phyloP scores from a whole-genome alignment of 1,140 invertebrate genomes.

The Choristoneura fumiferana region DNA sequence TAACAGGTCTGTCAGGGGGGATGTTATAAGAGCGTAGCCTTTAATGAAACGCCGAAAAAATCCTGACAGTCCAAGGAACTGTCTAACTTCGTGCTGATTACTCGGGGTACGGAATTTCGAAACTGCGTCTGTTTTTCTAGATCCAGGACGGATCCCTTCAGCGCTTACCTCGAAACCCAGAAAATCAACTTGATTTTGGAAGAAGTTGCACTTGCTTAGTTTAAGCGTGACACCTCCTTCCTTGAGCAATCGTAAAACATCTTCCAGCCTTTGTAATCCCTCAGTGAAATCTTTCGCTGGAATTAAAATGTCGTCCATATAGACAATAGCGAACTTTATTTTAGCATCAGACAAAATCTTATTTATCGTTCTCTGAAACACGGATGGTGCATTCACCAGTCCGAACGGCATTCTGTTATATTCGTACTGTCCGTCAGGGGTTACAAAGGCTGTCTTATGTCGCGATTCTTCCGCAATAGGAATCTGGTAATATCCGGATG shows the following conservation, averaged over 20 bases:
- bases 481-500: no score
- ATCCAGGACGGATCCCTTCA: no score
- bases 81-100: conserved; percentile 36
- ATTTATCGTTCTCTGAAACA: no score
- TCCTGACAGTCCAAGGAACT: conserved; percentile 41
- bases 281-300: conserved; percentile 13
- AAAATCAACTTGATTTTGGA: background rate
- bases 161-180: no score
- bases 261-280: conserved; percentile 14
- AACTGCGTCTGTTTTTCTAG: no score
- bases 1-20: conserved; percentile 38
- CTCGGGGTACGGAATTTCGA: conserved; percentile 28
- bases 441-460: no score
- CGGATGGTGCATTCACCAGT: no score
- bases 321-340: no score
- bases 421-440: no score
- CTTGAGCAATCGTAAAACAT: conserved; percentile 28
- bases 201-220: conserved; percentile 28
- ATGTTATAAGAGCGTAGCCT: conserved; percentile 36
- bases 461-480: no score
- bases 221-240: conserved; percentile 29
- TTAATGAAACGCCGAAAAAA: conserved; percentile 42
- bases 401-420: no score
- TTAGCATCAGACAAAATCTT: no score
- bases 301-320: conserved; percentile 44